These are phyloP conservation scores for Aegotheles bennettii DNA, from an alignment of 2,113 vertebrate species.

Conservation along the genomic window DNA sequence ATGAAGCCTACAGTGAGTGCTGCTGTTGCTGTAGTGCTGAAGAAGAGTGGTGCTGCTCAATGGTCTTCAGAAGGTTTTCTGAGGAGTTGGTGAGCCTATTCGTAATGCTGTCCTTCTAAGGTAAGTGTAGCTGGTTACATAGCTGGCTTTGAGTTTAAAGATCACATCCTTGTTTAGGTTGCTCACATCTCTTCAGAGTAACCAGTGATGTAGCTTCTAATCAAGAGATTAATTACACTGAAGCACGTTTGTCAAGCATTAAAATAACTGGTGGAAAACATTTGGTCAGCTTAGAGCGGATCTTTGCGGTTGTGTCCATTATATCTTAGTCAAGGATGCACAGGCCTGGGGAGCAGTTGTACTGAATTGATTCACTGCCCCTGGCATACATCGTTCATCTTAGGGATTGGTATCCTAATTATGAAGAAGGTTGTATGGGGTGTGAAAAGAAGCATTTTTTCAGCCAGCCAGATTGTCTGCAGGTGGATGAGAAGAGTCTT, in stretches of 20 bases:
- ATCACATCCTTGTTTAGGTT: neutral
- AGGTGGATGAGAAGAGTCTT: neutral
- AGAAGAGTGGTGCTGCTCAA: neutral
- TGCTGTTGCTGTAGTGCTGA: rapidly evolving
- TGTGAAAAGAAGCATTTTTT: neutral
- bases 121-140: neutral
- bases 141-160: neutral
- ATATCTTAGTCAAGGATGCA: neutral
- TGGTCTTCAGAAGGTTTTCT: neutral
- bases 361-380: neutral
- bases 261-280: neutral
- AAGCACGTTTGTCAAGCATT: neutral
- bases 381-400: rapidly evolving
- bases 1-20: neutral
- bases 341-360: neutral
- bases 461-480: neutral
- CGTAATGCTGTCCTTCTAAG: rapidly evolving
- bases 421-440: neutral
- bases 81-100: rapidly evolving
- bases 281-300: neutral
- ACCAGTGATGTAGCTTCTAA: neutral
- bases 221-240: neutral
- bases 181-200: neutral
- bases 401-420: rapidly evolving
- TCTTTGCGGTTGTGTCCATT: neutral